Conservation (phyloP, 2,113 vertebrate species). For the Siniperca knerii region DNA sequence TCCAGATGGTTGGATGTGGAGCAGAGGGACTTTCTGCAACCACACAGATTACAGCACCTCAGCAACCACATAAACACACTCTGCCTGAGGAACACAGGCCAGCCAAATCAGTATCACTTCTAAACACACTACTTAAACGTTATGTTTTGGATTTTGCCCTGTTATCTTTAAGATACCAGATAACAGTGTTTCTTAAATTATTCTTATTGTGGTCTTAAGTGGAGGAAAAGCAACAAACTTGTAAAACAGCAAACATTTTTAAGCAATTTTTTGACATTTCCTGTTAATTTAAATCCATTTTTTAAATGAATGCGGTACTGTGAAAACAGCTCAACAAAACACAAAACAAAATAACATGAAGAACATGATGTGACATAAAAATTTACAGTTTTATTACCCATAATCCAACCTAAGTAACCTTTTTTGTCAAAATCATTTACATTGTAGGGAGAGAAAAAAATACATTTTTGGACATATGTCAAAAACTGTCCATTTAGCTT, state of each 20-base stretch:
- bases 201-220: not conserved
- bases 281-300: not conserved
- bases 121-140: not conserved
- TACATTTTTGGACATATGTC: not conserved
- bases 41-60: constrained; percentile 25
- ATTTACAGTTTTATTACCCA: not conserved
- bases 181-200: not conserved
- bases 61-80: constrained; percentile 25
- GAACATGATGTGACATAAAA: not conserved
- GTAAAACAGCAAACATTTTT: not conserved
- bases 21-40: constrained; percentile 42
- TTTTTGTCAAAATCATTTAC: too few species aligned
- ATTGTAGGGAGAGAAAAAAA: not conserved
- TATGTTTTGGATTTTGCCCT: not conserved
- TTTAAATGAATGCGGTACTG: not conserved
- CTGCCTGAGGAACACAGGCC: constrained; percentile 19
- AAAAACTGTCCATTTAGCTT: not conserved
- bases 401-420: too few species aligned
- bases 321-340: not conserved
- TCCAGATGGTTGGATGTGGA: constrained; percentile 24
- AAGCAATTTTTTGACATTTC: not conserved
- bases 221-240: not conserved
- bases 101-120: not conserved
- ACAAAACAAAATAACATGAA: not conserved
- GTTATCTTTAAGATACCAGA: not conserved